Evolutionary conservation across 2,113 vertebrate genomes (phyloP), one percentile per base, ranked within the genome.

Genomic region (Cercopithecus mona): DNA sequence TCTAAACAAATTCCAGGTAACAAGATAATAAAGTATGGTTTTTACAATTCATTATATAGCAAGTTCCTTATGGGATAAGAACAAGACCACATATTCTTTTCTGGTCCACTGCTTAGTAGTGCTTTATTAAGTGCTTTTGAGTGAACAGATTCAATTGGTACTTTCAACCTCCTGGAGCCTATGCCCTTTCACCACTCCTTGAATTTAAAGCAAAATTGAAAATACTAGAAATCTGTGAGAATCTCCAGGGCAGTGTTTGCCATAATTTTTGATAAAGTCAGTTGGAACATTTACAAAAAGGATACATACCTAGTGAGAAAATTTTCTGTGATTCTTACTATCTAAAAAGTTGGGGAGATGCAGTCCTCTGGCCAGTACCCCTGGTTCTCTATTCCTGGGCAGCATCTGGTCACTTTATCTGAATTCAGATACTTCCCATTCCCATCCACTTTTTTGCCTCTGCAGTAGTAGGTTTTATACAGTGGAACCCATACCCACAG

Each of bases 241-340:
- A 38, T 86, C 45, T 66, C 22, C 57, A 79, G 72, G 52, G 5
- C 40, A 83, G 43, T 43, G 48, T 95, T 90, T 73, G 16, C 55
- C 73, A 59, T n/a, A 88, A n/a, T 95, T 83, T 76, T 88, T 90
- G 61, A 17, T 84, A 94, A 97, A 75, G 55, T 93, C 30, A 78
- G 20, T 75, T 43, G 38, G 35, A 16, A 73, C 40, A 70, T 84
- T 87, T 95, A 64, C 45, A 70, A 52, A 72, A 94, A 35, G 30
- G 20, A 35, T 35, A 80, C n/a, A 55, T 38, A 78, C 16, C 78
- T 66, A 30, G 16, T 57, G 57, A 76, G 43, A 91, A 59, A 82
- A 68, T 45, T 89, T 64, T 45, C 12, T 95, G 52, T 81, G 57
- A 83, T 87, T 92, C 32, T 88, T 89, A 45, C 4, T 32, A 32